phyloP scores from a whole-genome alignment of 2,888 invertebrate species.

The Tenthredo notha region DNA sequence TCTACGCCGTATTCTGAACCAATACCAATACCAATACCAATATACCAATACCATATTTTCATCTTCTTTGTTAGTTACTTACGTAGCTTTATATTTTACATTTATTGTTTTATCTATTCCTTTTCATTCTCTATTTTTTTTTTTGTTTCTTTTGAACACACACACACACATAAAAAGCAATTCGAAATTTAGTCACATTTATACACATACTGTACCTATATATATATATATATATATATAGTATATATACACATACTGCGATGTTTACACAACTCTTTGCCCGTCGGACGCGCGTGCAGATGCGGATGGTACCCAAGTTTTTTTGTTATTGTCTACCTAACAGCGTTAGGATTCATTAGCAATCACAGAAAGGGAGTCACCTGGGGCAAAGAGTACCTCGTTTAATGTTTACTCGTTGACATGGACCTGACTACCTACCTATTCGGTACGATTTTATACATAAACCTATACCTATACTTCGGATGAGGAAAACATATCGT shows the following conservation, averaged over 20 bases:
- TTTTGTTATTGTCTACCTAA: slow-evolving; percentile 76
- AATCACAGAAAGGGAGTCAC: slow-evolving; percentile 75
- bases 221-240: too few species aligned
- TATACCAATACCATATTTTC: neutral
- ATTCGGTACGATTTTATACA: neutral
- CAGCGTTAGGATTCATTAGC: slow-evolving; percentile 78
- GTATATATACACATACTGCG: slow-evolving; percentile 57
- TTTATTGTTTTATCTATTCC: too few species aligned
- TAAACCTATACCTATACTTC: too few species aligned
- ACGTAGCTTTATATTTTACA: too few species aligned
- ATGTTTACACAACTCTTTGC: slow-evolving; percentile 76
- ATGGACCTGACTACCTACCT: slow-evolving; percentile 18
- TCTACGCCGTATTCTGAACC: slow-evolving; percentile 63
- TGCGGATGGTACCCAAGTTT: slow-evolving; percentile 67
- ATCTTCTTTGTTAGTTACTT: neutral
- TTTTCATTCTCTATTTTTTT: neutral
- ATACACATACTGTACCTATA: neutral
- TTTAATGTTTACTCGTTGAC: slow-evolving; percentile 40
- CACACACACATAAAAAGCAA: neutral
- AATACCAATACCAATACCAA: neutral
- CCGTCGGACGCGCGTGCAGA: slow-evolving; percentile 44
- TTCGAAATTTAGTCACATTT: neutral
- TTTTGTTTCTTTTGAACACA: neutral
- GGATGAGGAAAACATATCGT: neutral
- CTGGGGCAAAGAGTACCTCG: slow-evolving; percentile 41